Conservation (phyloP, 2,888 invertebrate species). For the Trichopria drosophilae region DNA sequence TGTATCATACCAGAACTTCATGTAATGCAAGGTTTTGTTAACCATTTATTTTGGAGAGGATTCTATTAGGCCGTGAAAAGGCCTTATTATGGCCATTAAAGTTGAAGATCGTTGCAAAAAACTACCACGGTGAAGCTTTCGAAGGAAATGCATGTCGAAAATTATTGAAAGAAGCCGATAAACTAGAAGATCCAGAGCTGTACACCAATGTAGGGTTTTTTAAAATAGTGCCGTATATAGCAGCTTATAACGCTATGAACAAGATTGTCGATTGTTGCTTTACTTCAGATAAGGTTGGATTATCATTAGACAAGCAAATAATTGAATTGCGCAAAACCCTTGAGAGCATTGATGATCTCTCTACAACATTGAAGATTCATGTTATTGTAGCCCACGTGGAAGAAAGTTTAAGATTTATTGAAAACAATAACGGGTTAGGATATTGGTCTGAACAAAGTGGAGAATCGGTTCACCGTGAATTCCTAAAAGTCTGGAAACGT, state of each 20-base stretch:
- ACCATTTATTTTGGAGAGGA: too few relatives aligned
- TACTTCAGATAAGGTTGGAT: not conserved
- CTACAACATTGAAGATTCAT: not conserved
- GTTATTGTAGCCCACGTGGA: not conserved
- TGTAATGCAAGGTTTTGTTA: too few relatives aligned
- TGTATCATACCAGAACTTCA: too few relatives aligned
- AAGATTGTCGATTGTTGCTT: not conserved
- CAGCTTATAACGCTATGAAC: constrained; percentile 9
- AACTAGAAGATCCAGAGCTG: not conserved
- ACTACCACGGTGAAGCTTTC: constrained; percentile 2
- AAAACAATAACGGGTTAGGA: constrained; percentile 6
- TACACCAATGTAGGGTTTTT: not conserved
- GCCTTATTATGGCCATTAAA: too few relatives aligned
- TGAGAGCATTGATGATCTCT: not conserved
- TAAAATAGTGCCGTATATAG: not conserved
- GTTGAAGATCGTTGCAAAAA: too few relatives aligned
- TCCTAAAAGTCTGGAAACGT: not conserved
- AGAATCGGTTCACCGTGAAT: not conserved
- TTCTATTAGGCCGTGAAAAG: too few relatives aligned
- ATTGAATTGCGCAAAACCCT: not conserved
- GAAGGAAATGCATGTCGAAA: constrained; percentile 1
- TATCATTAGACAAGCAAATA: not conserved
- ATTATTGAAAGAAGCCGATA: constrained; percentile 1
- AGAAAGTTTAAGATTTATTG: not conserved
- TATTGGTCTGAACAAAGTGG: too few relatives aligned